Conservation (phyloP, 2,113 vertebrate genomes). For the Peromyscus californicus region DNA sequence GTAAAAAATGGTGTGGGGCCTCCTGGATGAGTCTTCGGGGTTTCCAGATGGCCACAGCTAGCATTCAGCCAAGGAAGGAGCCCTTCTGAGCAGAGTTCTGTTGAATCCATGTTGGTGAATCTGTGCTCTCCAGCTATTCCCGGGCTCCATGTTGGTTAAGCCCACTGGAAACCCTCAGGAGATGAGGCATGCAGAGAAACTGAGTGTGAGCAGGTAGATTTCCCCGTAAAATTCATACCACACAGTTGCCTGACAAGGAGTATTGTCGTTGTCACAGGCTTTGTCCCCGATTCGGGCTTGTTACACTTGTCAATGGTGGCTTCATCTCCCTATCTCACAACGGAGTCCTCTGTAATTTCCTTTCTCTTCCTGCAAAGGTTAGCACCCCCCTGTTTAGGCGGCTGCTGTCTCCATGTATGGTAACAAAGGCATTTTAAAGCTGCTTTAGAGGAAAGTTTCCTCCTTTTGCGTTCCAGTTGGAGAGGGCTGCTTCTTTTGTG, state of each 20-base stretch:
- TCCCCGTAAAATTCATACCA: not conserved
- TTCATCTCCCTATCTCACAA: slow-evolving; percentile 18
- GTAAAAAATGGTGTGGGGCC: slow-evolving; percentile 3
- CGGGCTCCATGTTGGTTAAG: not conserved
- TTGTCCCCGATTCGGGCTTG: slow-evolving; percentile 11
- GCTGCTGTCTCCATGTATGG: not conserved
- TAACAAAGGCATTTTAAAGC: slow-evolving; percentile 21
- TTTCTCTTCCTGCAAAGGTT: slow-evolving; percentile 59
- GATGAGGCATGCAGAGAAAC: not conserved
- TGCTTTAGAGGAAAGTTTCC: slow-evolving; percentile 23
- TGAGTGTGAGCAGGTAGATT: slow-evolving; percentile 2
- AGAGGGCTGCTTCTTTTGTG: not conserved
- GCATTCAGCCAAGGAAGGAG: not conserved
- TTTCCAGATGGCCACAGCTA: not conserved
- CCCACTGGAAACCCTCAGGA: not conserved
- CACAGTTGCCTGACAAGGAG: not conserved
- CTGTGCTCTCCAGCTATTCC: not conserved
- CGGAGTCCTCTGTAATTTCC: slow-evolving; percentile 33
- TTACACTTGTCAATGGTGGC: not conserved
- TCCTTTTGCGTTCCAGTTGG: not conserved
- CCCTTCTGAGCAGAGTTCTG: not conserved
- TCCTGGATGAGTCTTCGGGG: slow-evolving; percentile 7
- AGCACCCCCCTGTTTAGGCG: slow-evolving; percentile 28
- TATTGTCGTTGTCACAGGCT: slow-evolving; percentile 19
- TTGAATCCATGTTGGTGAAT: too few species aligned